Percentiles rank a stretch among this genome's conserved stretches.
These are phyloP conservation scores for Saccostrea echinata DNA, from an alignment of 1,140 invertebrate species.

Conservation along the genomic window DNA sequence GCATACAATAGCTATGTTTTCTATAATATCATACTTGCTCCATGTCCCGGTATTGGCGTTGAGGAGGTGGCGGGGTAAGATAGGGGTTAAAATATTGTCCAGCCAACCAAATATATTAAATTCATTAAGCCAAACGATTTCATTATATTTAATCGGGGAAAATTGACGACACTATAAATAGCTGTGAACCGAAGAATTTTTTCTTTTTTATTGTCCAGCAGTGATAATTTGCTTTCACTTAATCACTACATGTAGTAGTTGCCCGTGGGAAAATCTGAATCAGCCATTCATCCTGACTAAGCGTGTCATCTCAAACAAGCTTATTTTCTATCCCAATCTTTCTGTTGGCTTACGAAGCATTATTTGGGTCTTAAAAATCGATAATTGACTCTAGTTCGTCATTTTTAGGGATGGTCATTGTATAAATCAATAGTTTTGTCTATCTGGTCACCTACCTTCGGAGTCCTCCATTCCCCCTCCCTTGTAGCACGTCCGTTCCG, in stretches of 20 bases:
- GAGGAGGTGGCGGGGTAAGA: too few relatives aligned
- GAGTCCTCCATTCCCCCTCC: conserved; percentile 9
- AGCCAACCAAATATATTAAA: too few relatives aligned
- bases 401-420: neutral
- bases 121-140: too few relatives aligned
- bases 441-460: conserved; percentile 30
- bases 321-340: neutral
- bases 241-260: neutral
- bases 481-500: neutral
- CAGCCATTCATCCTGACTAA: neutral
- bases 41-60: too few relatives aligned
- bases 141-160: too few relatives aligned
- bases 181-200: too few relatives aligned
- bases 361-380: conserved; percentile 24
- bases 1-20: too few relatives aligned
- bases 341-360: neutral
- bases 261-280: conserved; percentile 25
- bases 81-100: too few relatives aligned
- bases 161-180: too few relatives aligned
- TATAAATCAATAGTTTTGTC: neutral
- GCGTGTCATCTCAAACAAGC: neutral
- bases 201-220: neutral
- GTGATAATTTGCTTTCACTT: neutral
- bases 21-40: too few relatives aligned
- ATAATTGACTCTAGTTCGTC: neutral